Evolutionary conservation across 2,113 vertebrate species (phyloP).

Genomic region (Rissa tridactyla): DNA sequence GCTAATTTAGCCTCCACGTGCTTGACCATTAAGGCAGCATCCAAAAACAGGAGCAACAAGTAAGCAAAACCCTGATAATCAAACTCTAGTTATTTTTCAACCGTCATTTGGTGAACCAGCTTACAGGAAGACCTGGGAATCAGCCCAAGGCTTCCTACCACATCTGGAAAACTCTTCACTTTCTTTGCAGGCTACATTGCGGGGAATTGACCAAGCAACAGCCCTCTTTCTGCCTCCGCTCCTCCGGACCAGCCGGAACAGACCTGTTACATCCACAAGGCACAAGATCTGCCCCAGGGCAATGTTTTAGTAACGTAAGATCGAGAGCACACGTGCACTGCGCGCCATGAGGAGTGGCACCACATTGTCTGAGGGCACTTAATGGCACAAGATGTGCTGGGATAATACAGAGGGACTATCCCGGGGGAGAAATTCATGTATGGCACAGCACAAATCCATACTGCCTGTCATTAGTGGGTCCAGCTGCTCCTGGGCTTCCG

Average conservation of each 20-base stretch:
- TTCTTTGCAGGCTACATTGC: background rate
- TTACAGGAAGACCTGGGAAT: background rate
- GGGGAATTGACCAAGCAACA: background rate
- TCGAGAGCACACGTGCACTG: accelerated
- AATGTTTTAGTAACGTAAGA: background rate
- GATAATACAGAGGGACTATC: background rate
- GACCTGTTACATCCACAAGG: background rate
- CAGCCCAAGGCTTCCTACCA: background rate
- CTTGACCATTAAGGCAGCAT: background rate
- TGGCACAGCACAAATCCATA: background rate
- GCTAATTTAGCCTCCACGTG: background rate
- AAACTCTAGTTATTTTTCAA: background rate
- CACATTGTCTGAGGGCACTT: background rate
- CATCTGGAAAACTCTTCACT: background rate
- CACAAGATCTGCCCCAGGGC: background rate
- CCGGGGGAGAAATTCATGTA: background rate
- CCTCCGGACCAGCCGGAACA: background rate
- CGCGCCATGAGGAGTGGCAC: accelerated
- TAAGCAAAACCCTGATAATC: background rate
- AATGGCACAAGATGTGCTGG: accelerated
- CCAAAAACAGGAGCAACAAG: background rate
- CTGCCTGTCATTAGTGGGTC: background rate
- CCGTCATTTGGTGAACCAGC: background rate
- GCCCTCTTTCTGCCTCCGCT: background rate
- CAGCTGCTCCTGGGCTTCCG: background rate